phyloP scores from a whole-genome alignment of 2,113 vertebrate species.

The Silurus glanis region DNA sequence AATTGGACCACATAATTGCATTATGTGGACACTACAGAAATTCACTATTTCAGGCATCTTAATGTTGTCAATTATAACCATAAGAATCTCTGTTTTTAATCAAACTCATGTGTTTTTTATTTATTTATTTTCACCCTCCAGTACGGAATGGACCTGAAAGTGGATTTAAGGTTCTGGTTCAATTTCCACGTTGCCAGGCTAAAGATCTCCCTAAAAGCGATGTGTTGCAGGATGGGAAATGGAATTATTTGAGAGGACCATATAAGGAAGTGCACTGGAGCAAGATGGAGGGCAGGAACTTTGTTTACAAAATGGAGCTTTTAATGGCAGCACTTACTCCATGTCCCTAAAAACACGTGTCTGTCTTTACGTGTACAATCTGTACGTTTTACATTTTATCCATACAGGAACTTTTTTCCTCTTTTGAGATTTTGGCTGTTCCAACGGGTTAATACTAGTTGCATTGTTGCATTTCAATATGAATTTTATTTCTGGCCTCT shows the following conservation, averaged over 20 bases:
- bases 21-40: no score
- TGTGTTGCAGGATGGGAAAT: slow-evolving; percentile 89
- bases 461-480: neutral
- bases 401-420: neutral
- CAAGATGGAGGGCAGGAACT: slow-evolving; percentile 96
- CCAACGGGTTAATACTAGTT: neutral
- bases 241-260: slow-evolving; percentile 89
- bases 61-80: neutral
- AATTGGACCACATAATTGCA: no score
- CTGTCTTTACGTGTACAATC: neutral
- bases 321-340: slow-evolving; percentile 94
- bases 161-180: slow-evolving; percentile 92
- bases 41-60: no score
- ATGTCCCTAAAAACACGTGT: slow-evolving; percentile 65
- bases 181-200: slow-evolving; percentile 88
- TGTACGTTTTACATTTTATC: neutral
- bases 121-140: slow-evolving; percentile 52
- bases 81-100: neutral
- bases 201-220: slow-evolving; percentile 92
- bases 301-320: slow-evolving; percentile 98
- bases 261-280: slow-evolving; percentile 94
- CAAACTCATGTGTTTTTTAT: neutral
- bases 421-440: neutral
- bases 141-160: slow-evolving; percentile 95
- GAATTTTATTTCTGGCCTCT: no score